Evolutionary conservation across 2,888 invertebrate species (phyloP), one percentile per base, ranked within the genome.

Genomic region (Synanthedon formicaeformis): DNA sequence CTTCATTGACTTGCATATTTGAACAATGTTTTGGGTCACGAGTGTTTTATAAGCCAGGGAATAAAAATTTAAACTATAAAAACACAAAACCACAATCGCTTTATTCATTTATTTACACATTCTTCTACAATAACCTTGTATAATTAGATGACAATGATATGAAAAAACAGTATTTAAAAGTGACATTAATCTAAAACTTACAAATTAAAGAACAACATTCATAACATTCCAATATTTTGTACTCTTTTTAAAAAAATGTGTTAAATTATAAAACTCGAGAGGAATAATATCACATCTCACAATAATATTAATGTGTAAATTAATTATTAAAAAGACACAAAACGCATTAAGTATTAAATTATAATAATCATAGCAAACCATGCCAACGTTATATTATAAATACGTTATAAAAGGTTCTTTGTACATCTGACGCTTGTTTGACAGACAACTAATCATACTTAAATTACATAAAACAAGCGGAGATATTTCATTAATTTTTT

Each of bases 181-280:
- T 70, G 75, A 73, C 75, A 81, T 81, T 84, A 85, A 68, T 84
- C 83, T 84, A 85, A 84, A 85, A 83, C 82, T 81, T 82, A 84
- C 58, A 67, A 34, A 78, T 79, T 81, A 84, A 72, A 69, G 78
- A 86, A 84, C 83, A 86, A 86, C 81, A 82, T 82, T 82, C 68
- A 82, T 84, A 86, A 86, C 86, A 82, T 83, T 82, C 84, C 82
- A 82, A 86, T 85, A 86, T 81, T 85, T 86, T 84, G 83, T 86
- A 85, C 85, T 85, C 84, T 85, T 81, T 84, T 23, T 23, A 5
- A 23, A 84, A 85, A 34, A 34, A 84, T 83, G 83, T 81, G 81
- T 85, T 85, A 86, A 86, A 85, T 85, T 84, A 86, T 82, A 84
- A 86, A 85, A 83, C 80, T 67, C 80, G 79, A 77, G 70, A 66